A percentile compares a stretch with the other conserved stretches of the same genome.
Conservation (phyloP, 2,888 invertebrate species). For the Miltochrista miniata region DNA sequence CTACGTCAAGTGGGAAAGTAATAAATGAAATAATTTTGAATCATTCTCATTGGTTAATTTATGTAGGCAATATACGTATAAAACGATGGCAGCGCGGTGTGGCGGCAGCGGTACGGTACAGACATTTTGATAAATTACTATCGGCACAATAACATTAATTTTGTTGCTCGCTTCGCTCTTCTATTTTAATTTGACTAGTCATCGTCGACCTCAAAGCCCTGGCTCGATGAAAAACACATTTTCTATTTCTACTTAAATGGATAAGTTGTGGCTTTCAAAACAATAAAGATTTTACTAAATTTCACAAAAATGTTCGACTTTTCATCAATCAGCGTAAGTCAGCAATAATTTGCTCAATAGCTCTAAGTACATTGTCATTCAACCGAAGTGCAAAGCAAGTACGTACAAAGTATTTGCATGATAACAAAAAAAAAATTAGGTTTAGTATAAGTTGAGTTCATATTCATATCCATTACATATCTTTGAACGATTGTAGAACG, state of each 20-base stretch:
- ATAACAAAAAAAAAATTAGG: too few relatives aligned
- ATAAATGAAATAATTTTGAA: conserved; percentile 52
- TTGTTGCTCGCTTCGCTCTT: conserved; percentile 50
- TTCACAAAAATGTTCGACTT: too few relatives aligned
- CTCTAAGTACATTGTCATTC: too few relatives aligned
- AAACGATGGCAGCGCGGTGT: conserved; percentile 28
- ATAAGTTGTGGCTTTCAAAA: too few relatives aligned
- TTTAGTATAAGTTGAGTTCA: too few relatives aligned
- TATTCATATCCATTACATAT: too few relatives aligned
- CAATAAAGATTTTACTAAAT: too few relatives aligned
- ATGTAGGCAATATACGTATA: conserved; percentile 17
- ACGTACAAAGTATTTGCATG: too few relatives aligned
- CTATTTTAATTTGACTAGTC: conserved; percentile 69
- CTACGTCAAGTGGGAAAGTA: conserved; percentile 58
- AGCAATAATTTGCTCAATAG: too few relatives aligned
- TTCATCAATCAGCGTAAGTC: too few relatives aligned
- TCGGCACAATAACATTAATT: conserved; percentile 71
- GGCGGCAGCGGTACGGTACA: conserved; percentile 16
- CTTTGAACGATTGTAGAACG: too few relatives aligned
- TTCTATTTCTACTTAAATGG: conserved; percentile 46
- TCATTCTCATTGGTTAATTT: conserved; percentile 55
- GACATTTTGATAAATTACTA: conserved; percentile 79
- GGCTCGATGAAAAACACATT: conserved; percentile 56
- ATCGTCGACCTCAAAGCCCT: conserved; percentile 49
- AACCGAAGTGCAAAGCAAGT: too few relatives aligned